Evolutionary conservation across 2,113 vertebrate genomes (phyloP).

Genomic region (Engystomops pustulosus): DNA sequence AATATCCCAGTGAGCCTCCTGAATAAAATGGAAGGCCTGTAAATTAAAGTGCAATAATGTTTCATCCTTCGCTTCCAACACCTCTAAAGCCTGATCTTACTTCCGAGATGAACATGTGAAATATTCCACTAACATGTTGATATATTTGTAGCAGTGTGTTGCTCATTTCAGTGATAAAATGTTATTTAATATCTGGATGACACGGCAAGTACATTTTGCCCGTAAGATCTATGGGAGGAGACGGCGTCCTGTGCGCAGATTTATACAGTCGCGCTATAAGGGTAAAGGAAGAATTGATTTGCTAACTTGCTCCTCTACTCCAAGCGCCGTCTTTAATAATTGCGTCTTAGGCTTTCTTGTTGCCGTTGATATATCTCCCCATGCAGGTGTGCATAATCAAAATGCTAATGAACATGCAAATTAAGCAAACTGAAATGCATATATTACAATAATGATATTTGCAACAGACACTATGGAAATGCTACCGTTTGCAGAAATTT

Average conservation of each 20-base stretch:
- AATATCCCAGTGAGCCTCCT: not conserved
- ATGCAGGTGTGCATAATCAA: conserved; percentile 57
- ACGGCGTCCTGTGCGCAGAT: conserved; percentile 24
- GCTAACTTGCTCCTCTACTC: conserved; percentile 31
- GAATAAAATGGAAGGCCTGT: conserved; percentile 15
- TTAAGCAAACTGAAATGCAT: conserved; percentile 47
- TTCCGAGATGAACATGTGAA: not conserved
- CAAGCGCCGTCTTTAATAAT: conserved; percentile 42
- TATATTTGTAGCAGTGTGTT: conserved; percentile 51
- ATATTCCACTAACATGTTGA: conserved; percentile 36
- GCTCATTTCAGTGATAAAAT: conserved; percentile 52
- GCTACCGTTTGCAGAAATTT: conserved; percentile 14
- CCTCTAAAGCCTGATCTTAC: not conserved
- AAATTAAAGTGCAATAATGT: conserved; percentile 28
- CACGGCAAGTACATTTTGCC: conserved; percentile 41
- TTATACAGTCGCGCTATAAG: conserved; percentile 34
- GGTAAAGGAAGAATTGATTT: conserved; percentile 47
- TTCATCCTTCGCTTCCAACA: conserved; percentile 28
- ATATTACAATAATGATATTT: conserved; percentile 52
- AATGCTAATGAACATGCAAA: conserved; percentile 56
- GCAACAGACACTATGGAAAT: conserved; percentile 35
- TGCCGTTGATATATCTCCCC: conserved; percentile 47
- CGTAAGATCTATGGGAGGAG: conserved; percentile 28
- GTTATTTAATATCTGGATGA: conserved; percentile 46
- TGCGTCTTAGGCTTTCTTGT: conserved; percentile 34